Evolutionary conservation across 1,140 invertebrate genomes (phyloP).

Genomic region (Lasioglossum albipes): DNA sequence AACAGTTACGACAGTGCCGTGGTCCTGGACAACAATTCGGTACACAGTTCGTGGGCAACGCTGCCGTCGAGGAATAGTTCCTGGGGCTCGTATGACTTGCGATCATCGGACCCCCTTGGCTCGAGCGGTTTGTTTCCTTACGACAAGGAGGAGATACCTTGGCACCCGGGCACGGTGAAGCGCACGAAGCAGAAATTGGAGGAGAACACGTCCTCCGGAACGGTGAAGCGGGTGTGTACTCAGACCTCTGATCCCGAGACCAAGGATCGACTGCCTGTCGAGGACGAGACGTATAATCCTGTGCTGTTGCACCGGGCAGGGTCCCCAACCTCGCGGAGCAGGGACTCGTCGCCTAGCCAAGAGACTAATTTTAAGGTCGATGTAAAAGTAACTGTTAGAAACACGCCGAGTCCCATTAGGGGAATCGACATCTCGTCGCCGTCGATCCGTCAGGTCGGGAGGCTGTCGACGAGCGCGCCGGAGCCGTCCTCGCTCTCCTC

Average conservation of each 20-base stretch:
- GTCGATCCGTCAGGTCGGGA: constrained; percentile 69
- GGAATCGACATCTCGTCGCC: constrained; percentile 72
- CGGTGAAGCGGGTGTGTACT: constrained; percentile 80
- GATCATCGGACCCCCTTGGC: constrained; percentile 74
- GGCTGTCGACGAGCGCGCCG: constrained; percentile 84
- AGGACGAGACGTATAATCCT: constrained; percentile 73
- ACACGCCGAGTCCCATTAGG: constrained; percentile 63
- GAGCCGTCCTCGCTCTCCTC: constrained; percentile 82
- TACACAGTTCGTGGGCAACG: constrained; percentile 90
- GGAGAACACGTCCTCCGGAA: constrained; percentile 79
- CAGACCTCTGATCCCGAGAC: constrained; percentile 71
- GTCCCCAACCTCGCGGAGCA: constrained; percentile 70
- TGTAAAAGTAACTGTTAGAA: constrained; percentile 43
- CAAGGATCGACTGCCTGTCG: constrained; percentile 58
- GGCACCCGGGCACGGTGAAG: constrained; percentile 85
- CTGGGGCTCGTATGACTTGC: constrained; percentile 87
- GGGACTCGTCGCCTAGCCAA: constrained; percentile 63
- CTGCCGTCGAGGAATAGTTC: constrained; percentile 87
- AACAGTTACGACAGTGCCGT: constrained; percentile 90
- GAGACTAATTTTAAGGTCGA: constrained; percentile 58
- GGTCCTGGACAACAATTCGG: constrained; percentile 84
- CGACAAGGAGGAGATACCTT: constrained; percentile 84
- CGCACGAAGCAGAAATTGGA: constrained; percentile 88
- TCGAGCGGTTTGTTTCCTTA: constrained; percentile 81
- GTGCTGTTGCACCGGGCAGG: constrained; percentile 71